Conservation (phyloP, 1,140 invertebrate genomes). For the Drosophila punjabiensis region DNA sequence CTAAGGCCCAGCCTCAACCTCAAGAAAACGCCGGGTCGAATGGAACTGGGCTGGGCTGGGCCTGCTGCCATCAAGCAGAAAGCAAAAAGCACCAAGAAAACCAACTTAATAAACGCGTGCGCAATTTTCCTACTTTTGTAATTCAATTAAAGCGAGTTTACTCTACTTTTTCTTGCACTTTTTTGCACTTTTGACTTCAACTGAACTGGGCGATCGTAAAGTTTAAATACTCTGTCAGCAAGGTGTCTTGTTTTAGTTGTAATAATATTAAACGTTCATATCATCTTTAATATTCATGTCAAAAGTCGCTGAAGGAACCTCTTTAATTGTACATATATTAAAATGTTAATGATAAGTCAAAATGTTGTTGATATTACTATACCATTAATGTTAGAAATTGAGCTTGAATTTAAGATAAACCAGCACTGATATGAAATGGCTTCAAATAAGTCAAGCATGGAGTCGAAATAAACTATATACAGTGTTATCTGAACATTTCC, state of each 20-base stretch:
- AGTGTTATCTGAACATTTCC: background rate
- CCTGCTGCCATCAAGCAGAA: constrained; percentile 50
- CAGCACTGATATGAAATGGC: background rate
- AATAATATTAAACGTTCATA: background rate
- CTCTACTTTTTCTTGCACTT: too few species aligned
- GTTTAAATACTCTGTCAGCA: constrained; percentile 1
- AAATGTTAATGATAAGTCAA: background rate
- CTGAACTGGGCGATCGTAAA: constrained; percentile 19
- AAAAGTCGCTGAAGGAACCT: background rate
- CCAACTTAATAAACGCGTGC: constrained; percentile 80
- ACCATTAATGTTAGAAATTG: too few species aligned
- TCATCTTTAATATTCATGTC: background rate
- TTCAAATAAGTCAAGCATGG: background rate
- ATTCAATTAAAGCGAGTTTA: constrained; percentile 81
- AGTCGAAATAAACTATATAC: background rate
- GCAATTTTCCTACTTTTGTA: constrained; percentile 70
- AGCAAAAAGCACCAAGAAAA: constrained; percentile 33
- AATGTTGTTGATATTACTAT: background rate
- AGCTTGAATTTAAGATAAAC: background rate
- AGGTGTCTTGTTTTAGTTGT: background rate
- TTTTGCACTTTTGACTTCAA: constrained; percentile 78
- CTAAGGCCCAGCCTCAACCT: constrained; percentile 13
- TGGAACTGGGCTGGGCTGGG: constrained; percentile 30
- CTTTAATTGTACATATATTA: background rate
- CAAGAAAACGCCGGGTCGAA: constrained; percentile 32